phyloP scores from a whole-genome alignment of 2,113 vertebrate genomes.

The Indri indri region DNA sequence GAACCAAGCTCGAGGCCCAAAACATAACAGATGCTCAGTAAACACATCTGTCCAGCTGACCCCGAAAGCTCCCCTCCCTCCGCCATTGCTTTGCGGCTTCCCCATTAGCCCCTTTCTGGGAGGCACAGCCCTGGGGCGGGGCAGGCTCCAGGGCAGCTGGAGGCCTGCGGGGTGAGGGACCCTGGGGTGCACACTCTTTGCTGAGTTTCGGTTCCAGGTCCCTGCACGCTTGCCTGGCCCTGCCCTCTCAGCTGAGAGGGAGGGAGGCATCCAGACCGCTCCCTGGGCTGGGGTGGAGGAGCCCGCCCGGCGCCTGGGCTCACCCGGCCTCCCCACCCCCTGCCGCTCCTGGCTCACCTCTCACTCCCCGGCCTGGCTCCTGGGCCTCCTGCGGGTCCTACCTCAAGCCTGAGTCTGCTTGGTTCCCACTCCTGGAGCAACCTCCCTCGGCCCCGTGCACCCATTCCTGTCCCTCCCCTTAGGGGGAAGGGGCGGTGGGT shows the following conservation, averaged over 20 bases:
- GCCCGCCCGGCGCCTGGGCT: conserved; percentile 16
- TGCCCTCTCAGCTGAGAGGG: conserved; percentile 67
- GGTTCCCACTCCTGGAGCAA: not conserved
- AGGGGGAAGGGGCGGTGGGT: not conserved
- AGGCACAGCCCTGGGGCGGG: not conserved
- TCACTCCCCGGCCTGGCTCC: not conserved
- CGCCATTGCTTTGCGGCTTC: not conserved
- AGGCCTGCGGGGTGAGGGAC: conserved; percentile 62
- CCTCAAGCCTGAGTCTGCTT: not conserved
- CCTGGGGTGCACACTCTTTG: not conserved
- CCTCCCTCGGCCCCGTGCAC: not conserved
- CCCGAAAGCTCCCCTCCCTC: not conserved
- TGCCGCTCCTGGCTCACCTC: not conserved
- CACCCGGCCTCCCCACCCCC: not conserved
- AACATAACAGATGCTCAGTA: not conserved
- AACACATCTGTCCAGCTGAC: not conserved
- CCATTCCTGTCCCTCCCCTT: not conserved
- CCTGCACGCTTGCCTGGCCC: conserved; percentile 60
- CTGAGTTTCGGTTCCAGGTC: conserved; percentile 77
- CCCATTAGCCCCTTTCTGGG: not conserved
- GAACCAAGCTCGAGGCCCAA: not conserved
- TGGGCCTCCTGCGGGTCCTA: not conserved
- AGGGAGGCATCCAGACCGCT: conserved; percentile 59
- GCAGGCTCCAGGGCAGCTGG: not conserved
- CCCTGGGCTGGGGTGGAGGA: conserved; percentile 63